Conservation (phyloP, 2,888 invertebrate species). For the Eurytoma californica region DNA sequence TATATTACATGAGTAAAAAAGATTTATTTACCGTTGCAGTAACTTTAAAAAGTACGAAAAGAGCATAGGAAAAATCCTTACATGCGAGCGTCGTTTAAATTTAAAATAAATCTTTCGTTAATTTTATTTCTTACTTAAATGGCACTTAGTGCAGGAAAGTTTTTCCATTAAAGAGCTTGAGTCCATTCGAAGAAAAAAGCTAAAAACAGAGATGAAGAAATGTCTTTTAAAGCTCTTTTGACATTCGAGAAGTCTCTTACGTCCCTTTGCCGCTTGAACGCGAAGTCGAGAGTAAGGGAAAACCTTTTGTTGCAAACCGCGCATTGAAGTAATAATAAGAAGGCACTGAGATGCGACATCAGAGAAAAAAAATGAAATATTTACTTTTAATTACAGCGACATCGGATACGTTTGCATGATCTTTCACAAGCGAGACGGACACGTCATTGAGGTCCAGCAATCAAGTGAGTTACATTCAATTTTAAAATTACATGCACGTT, state of each 20-base stretch:
- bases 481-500: slow-evolving; percentile 12
- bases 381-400: slow-evolving; percentile 78
- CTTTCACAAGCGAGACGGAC: slow-evolving; percentile 82
- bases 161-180: slow-evolving; percentile 47
- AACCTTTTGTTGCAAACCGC: slow-evolving; percentile 11
- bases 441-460: slow-evolving; percentile 85
- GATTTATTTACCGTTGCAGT: background rate
- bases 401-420: slow-evolving; percentile 88
- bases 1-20: no score
- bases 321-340: background rate
- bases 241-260: slow-evolving; percentile 41
- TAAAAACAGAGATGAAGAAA: slow-evolving; percentile 42
- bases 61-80: background rate
- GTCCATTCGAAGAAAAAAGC: slow-evolving; percentile 5
- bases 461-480: slow-evolving; percentile 73
- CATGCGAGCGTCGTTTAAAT: background rate
- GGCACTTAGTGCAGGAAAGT: slow-evolving; percentile 20
- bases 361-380: slow-evolving; percentile 27
- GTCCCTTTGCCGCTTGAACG: slow-evolving; percentile 34
- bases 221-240: slow-evolving; percentile 33
- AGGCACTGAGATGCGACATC: no score
- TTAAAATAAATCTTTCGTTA: slow-evolving; percentile 18
- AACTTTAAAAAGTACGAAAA: background rate
- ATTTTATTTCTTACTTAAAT: slow-evolving; percentile 25
- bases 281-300: slow-evolving; percentile 19